phyloP scores from a whole-genome alignment of 2,113 vertebrate species.

The Antechinus stuartii region DNA sequence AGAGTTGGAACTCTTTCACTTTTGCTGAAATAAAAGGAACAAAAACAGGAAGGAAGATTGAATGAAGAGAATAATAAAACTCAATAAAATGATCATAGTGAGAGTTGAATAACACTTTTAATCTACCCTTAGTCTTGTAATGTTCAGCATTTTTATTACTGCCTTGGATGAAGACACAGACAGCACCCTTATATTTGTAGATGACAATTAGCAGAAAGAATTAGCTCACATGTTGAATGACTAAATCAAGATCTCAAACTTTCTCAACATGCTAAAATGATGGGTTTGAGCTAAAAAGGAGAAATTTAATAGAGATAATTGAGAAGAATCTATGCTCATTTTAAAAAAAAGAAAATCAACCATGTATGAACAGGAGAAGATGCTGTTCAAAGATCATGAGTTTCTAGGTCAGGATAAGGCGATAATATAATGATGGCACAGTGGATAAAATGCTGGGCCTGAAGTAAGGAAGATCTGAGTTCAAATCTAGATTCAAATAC shows the following conservation, averaged over 20 bases:
- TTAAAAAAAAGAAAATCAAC: not conserved
- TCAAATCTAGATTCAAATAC: not conserved
- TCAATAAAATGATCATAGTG: not conserved
- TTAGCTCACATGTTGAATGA: not conserved
- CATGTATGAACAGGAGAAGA: not conserved
- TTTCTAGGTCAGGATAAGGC: not conserved
- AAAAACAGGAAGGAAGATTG: not conserved
- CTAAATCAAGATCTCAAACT: not conserved
- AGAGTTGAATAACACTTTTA: not conserved
- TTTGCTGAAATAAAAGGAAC: conserved; percentile 50
- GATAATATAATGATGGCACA: not conserved
- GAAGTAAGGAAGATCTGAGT: not conserved
- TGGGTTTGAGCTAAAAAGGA: not conserved
- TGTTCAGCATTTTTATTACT: not conserved
- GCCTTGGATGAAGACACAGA: not conserved
- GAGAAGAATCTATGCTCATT: not conserved
- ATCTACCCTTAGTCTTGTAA: not conserved
- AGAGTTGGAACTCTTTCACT: conserved; percentile 52
- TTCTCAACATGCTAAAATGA: not conserved
- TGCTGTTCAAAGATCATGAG: not conserved
- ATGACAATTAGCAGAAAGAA: not conserved
- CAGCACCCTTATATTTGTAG: not conserved
- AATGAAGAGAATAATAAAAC: conserved; percentile 8
- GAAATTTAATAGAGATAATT: not conserved
- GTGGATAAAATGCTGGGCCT: not conserved